phyloP scores from a whole-genome alignment of 2,797 vertebrate species.

The Pseudochirops corinnae region DNA sequence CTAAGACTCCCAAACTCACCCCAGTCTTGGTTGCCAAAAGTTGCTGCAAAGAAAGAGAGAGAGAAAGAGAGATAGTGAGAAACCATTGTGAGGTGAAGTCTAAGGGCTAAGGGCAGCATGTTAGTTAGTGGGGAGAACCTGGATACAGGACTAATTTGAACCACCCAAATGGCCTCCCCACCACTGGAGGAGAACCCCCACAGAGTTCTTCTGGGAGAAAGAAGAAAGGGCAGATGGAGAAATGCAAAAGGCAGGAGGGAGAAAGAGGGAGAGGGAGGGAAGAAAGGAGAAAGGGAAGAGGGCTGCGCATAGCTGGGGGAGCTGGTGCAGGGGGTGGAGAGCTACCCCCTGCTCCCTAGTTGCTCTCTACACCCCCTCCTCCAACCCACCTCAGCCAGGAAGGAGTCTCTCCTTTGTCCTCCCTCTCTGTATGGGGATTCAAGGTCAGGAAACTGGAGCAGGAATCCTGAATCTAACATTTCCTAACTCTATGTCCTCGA shows the following conservation, averaged over 20 bases:
- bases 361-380: not conserved
- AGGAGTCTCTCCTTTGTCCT: not conserved
- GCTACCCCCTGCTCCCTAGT: not conserved
- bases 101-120: not conserved
- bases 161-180: constrained; percentile 62
- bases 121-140: constrained; percentile 80
- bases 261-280: constrained; percentile 67
- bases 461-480: not conserved
- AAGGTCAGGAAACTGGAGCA: not conserved
- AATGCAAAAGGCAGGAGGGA: constrained; percentile 75
- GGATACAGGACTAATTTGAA: constrained; percentile 80
- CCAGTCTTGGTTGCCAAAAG: constrained; percentile 88
- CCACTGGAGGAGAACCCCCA: constrained; percentile 68
- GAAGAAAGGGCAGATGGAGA: constrained; percentile 76
- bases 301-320: not conserved
- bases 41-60: constrained; percentile 83
- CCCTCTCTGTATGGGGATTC: not conserved
- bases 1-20: constrained; percentile 82
- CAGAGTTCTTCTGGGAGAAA: constrained; percentile 74
- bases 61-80: constrained; percentile 71
- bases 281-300: constrained; percentile 72
- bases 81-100: not conserved
- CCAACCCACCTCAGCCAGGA: constrained; percentile 22
- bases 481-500: not conserved
- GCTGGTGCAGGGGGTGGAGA: too few relatives aligned